Evolutionary conservation across 2,888 invertebrate species (phyloP).

Genomic region (Antheraea assamensis): DNA sequence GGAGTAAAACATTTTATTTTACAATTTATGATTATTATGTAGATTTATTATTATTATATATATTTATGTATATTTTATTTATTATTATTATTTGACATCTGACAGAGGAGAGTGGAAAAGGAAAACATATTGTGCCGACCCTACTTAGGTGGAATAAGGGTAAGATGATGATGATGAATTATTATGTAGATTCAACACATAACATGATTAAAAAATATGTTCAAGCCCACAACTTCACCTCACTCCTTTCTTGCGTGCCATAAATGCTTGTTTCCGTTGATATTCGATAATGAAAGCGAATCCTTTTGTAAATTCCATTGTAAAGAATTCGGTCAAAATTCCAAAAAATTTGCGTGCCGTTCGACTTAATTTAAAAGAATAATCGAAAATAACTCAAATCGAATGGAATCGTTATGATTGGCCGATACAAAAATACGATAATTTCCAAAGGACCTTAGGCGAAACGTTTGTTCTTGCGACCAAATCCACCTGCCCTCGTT

Average conservation of each 20-base stretch:
- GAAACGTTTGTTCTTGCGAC: conserved; percentile 69
- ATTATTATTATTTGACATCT: too few species aligned
- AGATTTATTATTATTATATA: too few species aligned
- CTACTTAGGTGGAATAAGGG: too few species aligned
- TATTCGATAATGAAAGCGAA: not conserved
- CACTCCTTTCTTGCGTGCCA: conserved; percentile 19
- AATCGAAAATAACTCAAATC: conserved; percentile 30
- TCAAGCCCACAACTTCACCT: too few species aligned
- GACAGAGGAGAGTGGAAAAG: too few species aligned
- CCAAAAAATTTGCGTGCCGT: conserved; percentile 51
- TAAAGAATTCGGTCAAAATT: conserved; percentile 25
- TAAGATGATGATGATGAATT: too few species aligned
- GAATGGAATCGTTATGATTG: conserved; percentile 36
- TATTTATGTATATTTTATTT: too few species aligned
- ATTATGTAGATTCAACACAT: not conserved
- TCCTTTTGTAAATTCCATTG: conserved; percentile 29
- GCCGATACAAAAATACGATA: conserved; percentile 53
- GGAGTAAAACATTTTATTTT: not conserved
- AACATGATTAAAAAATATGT: too few species aligned
- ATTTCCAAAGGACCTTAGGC: conserved; percentile 79
- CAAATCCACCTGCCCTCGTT: conserved; percentile 77
- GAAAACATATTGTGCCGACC: too few species aligned
- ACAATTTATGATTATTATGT: too few species aligned
- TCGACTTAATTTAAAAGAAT: conserved; percentile 33
- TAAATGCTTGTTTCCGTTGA: not conserved